phyloP scores from a whole-genome alignment of 2,888 invertebrate genomes.

The Beris chalybata region DNA sequence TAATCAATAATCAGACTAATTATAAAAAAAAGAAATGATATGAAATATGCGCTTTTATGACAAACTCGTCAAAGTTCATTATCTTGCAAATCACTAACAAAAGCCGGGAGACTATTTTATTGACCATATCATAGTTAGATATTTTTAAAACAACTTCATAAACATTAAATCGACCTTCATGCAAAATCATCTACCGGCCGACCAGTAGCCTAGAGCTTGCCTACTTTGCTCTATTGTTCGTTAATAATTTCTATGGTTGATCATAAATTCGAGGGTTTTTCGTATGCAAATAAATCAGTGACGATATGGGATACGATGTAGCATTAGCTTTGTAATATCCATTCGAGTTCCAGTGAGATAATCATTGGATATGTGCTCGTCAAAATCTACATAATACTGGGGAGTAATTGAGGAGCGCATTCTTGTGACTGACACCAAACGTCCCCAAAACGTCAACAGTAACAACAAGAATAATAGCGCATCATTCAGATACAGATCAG shows the following conservation, averaged over 20 bases:
- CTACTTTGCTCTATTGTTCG: too few species aligned
- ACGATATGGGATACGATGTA: not conserved
- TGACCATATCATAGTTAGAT: too few species aligned
- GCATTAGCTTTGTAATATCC: not conserved
- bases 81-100: too few species aligned
- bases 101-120: too few species aligned
- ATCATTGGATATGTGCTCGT: constrained; percentile 10
- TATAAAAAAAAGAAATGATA: too few species aligned
- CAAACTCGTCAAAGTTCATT: too few species aligned
- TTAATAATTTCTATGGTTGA: constrained; percentile 2
- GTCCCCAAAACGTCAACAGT: constrained; percentile 6
- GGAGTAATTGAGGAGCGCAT: constrained; percentile 27
- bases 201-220: too few species aligned
- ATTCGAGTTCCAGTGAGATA: constrained; percentile 15
- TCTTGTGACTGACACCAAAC: constrained; percentile 30
- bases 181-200: too few species aligned
- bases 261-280: constrained; percentile 12
- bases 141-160: too few species aligned
- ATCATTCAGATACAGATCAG: not conserved
- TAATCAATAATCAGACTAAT: too few species aligned
- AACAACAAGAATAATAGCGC: not conserved
- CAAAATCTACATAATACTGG: constrained; percentile 11
- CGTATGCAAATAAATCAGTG: constrained; percentile 14
- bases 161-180: too few species aligned
- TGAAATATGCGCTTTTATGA: too few species aligned